phyloP scores from a whole-genome alignment of 2,888 invertebrate species.

The Formica aserva region DNA sequence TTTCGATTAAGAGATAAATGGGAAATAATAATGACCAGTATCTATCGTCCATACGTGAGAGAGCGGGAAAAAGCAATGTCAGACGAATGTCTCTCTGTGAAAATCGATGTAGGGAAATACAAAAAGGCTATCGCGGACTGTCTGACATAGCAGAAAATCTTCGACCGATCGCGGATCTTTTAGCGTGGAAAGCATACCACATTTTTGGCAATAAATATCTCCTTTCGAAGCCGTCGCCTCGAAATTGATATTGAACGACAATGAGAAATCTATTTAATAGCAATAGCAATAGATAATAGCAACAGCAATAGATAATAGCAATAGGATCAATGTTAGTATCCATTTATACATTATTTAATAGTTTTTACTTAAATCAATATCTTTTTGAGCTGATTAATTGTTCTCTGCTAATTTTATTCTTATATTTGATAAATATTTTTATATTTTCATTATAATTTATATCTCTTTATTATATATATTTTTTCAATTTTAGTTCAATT shows the following conservation, averaged over 20 bases:
- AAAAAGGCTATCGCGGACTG: constrained; percentile 49
- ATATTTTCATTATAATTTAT: background rate
- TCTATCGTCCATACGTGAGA: constrained; percentile 26
- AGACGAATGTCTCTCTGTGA: constrained; percentile 34
- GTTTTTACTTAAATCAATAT: constrained; percentile 11
- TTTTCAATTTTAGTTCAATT: background rate
- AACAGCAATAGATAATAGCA: background rate
- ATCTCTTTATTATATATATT: background rate
- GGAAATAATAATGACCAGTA: constrained; percentile 50
- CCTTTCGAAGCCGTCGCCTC: constrained; percentile 20
- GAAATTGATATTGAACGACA: constrained; percentile 36
- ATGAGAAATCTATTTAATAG: constrained; percentile 20
- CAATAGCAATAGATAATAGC: no score
- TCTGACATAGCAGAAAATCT: constrained; percentile 58
- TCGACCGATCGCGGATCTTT: constrained; percentile 28
- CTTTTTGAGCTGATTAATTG: background rate
- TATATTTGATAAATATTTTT: background rate
- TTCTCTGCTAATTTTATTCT: background rate
- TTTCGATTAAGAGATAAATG: constrained; percentile 51
- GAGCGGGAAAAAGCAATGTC: constrained; percentile 37
- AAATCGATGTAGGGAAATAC: constrained; percentile 51
- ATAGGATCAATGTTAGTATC: constrained; percentile 28
- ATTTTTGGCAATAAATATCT: constrained; percentile 53
- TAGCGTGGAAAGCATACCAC: constrained; percentile 2
- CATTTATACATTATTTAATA: background rate